phyloP scores from a whole-genome alignment of 2,888 invertebrate genomes.

The Drosophila sordidula region DNA sequence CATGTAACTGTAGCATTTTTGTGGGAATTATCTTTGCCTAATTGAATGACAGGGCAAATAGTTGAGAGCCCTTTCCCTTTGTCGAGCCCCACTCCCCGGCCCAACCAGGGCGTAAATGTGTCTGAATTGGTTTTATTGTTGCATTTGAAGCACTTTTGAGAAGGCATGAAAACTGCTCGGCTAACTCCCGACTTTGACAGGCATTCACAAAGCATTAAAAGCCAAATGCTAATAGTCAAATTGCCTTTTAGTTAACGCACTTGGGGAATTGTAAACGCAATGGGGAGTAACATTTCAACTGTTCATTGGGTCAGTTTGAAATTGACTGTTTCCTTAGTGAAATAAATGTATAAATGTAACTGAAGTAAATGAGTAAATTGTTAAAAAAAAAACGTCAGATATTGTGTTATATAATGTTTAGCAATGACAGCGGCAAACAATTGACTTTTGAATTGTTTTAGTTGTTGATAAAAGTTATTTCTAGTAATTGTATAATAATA shows the following conservation, averaged over 20 bases:
- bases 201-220: conserved; percentile 2
- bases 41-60: conserved; percentile 62
- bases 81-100: too few species aligned
- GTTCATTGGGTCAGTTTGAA: neutral
- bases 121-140: conserved; percentile 1
- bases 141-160: conserved; percentile 7
- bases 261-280: neutral
- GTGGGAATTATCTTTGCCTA: conserved; percentile 55
- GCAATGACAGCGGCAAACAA: too few species aligned
- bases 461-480: too few species aligned
- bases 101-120: neutral
- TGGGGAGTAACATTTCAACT: neutral
- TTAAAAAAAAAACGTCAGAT: too few species aligned
- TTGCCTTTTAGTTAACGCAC: conserved; percentile 1
- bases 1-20: conserved; percentile 60
- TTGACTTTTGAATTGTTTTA: too few species aligned
- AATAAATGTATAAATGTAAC: too few species aligned
- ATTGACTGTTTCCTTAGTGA: neutral
- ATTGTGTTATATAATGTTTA: too few species aligned
- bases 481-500: too few species aligned
- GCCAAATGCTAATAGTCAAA: conserved; percentile 1
- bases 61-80: neutral
- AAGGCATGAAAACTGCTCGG: neutral
- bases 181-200: neutral
- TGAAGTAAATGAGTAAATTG: too few species aligned